A percentile compares a stretch with the other conserved stretches of the same genome.
These are phyloP conservation scores for Noctua fimbriata DNA, from an alignment of 2,888 invertebrate genomes.

Conservation along the genomic window DNA sequence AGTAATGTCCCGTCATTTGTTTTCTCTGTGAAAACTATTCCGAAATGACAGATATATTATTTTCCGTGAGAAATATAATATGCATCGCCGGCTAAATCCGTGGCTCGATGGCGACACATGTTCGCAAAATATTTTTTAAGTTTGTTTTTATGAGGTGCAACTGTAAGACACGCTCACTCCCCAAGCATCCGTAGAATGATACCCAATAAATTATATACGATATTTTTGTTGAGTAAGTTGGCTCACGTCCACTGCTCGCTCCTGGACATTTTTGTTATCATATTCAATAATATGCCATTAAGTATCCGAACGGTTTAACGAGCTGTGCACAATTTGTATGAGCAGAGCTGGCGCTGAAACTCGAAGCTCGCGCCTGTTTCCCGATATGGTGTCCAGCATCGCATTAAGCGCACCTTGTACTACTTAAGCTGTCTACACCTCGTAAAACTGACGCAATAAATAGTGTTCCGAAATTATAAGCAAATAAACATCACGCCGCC, in stretches of 20 bases:
- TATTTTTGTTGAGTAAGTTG: slow-evolving; percentile 88
- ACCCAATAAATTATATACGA: slow-evolving; percentile 87
- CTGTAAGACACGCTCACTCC: slow-evolving; percentile 82
- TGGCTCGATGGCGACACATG: slow-evolving; percentile 75
- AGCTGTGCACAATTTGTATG: slow-evolving; percentile 61
- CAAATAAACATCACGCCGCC: slow-evolving; percentile 78
- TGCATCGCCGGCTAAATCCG: slow-evolving; percentile 79
- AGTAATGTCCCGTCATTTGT: slow-evolving; percentile 76
- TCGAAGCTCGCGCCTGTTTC: slow-evolving; percentile 61
- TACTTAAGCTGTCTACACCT: slow-evolving; percentile 83
- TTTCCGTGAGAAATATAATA: slow-evolving; percentile 75
- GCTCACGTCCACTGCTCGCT: slow-evolving; percentile 85
- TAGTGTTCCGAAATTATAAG: slow-evolving; percentile 79
- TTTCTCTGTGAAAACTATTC: slow-evolving; percentile 77
- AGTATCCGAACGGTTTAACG: slow-evolving; percentile 69
- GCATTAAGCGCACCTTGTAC: slow-evolving; percentile 73
- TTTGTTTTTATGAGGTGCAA: slow-evolving; percentile 89
- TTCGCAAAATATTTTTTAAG: slow-evolving; percentile 82
- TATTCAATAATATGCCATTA: slow-evolving; percentile 78
- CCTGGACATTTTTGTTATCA: slow-evolving; percentile 80
- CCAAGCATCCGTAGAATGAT: slow-evolving; percentile 86
- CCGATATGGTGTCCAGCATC: slow-evolving; percentile 76
- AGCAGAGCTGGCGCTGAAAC: slow-evolving; percentile 63
- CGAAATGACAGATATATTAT: slow-evolving; percentile 79
- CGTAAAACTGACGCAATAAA: slow-evolving; percentile 85